Base-by-base conservation (phyloP, 2,113 vertebrate genomes). In the Cnemophilus loriae region DNA sequence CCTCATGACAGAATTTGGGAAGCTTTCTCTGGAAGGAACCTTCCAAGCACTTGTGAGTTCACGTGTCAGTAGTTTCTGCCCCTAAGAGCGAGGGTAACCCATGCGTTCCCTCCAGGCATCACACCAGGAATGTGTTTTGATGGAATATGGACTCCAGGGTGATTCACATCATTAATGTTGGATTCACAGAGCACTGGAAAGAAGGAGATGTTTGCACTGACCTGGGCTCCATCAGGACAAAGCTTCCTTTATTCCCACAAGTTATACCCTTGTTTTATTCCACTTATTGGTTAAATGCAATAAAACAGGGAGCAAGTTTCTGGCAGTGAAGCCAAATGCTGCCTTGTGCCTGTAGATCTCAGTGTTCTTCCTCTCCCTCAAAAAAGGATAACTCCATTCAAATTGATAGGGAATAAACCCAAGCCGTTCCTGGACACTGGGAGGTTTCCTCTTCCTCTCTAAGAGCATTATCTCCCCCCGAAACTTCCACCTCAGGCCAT, bases 401-500 rank as follows among this genome's bases (percentile, higher is more conserved):
- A 14, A 71, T 5, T 28, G 3, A 2, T 2, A 39, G 35, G 47
- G 19, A 88, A 79, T 59, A 68, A 95, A 42, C 26, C 6, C 37
- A 84, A 50, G 9, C 7, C 41, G 17, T 73, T 41, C 67, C 50
- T 46, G 46, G 41, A 26, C 6, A 2, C 47, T 18, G 20, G 22
- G 13, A 59, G 7, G 37, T 3, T 64, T 75, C 42, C 23, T 39
- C 7, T 60, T 78, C 14, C 41, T 67, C 71, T 94, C 68, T 60
- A 42, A 56, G 74, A 92, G 64, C 47, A 23, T 95, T 84, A 46
- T 59, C 76, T 74, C 23, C 83, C 60, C 78, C 12, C 0, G 9
- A 56, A 83, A 73, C 37, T 89, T 78, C 88, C 90, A 90, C 95
- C 95, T 92, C 82, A 18, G 96, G 86, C 97, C 97, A 93, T 93